Conservation (phyloP, 1,140 invertebrate species). For the Neodiprion virginianus region DNA sequence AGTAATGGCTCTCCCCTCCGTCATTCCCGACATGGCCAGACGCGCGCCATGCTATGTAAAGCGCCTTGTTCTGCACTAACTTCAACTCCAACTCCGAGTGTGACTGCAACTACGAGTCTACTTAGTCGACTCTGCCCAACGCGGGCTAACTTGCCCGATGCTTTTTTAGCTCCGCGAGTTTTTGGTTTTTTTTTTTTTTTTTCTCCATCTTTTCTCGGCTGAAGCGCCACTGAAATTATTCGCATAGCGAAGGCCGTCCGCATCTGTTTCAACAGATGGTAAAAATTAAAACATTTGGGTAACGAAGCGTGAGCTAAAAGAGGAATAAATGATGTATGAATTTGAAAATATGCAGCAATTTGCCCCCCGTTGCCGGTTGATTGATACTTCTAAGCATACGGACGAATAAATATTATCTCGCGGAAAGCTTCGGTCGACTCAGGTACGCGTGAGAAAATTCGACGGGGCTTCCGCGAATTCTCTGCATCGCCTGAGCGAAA, state of each 20-base stretch:
- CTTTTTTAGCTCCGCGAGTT: not conserved
- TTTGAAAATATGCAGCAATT: too few species aligned
- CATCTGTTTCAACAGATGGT: too few species aligned
- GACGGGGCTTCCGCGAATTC: too few species aligned
- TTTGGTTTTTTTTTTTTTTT: not conserved
- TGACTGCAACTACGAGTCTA: not conserved
- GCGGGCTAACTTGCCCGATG: not conserved
- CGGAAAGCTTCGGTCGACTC: too few species aligned
- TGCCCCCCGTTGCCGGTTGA: too few species aligned
- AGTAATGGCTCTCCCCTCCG: conserved; percentile 49
- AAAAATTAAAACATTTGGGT: too few species aligned
- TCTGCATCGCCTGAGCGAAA: too few species aligned
- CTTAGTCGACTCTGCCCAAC: not conserved
- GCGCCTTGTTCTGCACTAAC: conserved; percentile 22
- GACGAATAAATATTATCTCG: too few species aligned
- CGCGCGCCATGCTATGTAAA: conserved; percentile 52
- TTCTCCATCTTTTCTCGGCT: not conserved
- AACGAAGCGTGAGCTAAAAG: too few species aligned
- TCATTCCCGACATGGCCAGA: conserved; percentile 56
- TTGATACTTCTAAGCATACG: too few species aligned
- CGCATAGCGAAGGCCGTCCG: not conserved
- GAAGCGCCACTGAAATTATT: not conserved
- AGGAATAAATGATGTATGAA: too few species aligned
- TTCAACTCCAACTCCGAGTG: not conserved
- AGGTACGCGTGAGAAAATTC: too few species aligned